Conservation (phyloP, 2,888 invertebrate genomes). For the Blastobasis adustella region DNA sequence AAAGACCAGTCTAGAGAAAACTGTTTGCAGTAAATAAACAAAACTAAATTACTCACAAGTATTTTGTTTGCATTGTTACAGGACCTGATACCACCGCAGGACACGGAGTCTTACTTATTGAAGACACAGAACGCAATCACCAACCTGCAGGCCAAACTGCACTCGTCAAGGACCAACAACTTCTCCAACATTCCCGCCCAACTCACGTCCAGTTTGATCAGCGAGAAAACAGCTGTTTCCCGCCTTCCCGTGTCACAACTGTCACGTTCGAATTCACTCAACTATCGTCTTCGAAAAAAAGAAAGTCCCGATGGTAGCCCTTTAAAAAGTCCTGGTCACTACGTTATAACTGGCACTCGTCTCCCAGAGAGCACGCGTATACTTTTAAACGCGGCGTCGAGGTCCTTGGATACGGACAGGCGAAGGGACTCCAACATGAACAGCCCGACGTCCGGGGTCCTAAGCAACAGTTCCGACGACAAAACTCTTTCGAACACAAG, state of each 20-base stretch:
- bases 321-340: slow-evolving; percentile 59
- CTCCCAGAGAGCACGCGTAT: slow-evolving; percentile 47
- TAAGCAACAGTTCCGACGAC: slow-evolving; percentile 64
- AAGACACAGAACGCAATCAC: slow-evolving; percentile 78
- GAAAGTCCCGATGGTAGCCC: slow-evolving; percentile 57
- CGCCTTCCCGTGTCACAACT: slow-evolving; percentile 63
- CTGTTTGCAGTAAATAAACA: too few relatives aligned
- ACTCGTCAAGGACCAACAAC: slow-evolving; percentile 15
- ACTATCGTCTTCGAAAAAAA: slow-evolving; percentile 58
- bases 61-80: slow-evolving; percentile 40
- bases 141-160: slow-evolving; percentile 64
- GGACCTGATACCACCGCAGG: slow-evolving; percentile 66
- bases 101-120: slow-evolving; percentile 72
- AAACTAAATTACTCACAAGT: background rate
- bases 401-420: slow-evolving; percentile 55
- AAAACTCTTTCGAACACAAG: slow-evolving; percentile 60
- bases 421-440: slow-evolving; percentile 55
- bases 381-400: slow-evolving; percentile 50
- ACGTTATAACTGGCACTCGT: slow-evolving; percentile 62
- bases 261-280: slow-evolving; percentile 63
- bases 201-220: slow-evolving; percentile 59
- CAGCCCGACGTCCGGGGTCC: slow-evolving; percentile 50
- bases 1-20: too few relatives aligned
- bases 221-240: slow-evolving; percentile 61
- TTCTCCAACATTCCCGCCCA: slow-evolving; percentile 45